A percentile compares a stretch with the other conserved stretches of the same genome.
Evolutionary conservation across 2,113 vertebrate species (phyloP).

Genomic region (Garra rufa): DNA sequence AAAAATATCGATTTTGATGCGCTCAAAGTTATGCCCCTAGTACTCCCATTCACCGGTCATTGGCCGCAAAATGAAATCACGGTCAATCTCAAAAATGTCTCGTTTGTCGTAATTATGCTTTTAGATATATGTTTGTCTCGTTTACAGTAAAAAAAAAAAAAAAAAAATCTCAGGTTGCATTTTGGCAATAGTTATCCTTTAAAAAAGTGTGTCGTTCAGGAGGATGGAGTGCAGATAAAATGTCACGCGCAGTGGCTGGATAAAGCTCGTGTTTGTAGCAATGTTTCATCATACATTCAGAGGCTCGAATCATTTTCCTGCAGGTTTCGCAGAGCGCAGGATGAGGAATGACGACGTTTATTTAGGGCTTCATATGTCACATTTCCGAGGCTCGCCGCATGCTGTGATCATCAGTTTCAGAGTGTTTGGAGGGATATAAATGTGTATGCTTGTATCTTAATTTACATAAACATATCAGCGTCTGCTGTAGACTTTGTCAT

Average conservation of each 20-base stretch:
- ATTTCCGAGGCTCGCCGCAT: constrained; percentile 8
- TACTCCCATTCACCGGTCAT: too few species aligned
- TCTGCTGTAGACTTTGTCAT: not conserved
- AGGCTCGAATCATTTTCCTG: constrained; percentile 32
- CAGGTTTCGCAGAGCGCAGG: constrained; percentile 15
- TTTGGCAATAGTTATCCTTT: too few species aligned
- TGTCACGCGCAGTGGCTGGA: too few species aligned
- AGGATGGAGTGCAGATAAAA: constrained; percentile 25
- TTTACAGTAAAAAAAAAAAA: too few species aligned
- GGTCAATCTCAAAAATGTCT: too few species aligned
- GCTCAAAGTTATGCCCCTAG: too few species aligned
- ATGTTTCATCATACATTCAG: constrained; percentile 42
- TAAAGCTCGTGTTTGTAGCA: not conserved
- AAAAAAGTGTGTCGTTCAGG: not conserved
- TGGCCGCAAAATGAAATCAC: too few species aligned
- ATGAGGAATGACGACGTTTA: constrained; percentile 30
- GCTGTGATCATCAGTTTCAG: constrained; percentile 34
- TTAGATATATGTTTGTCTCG: too few species aligned
- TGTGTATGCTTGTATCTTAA: constrained; percentile 23
- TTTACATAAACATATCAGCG: constrained; percentile 23
- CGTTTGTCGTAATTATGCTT: too few species aligned
- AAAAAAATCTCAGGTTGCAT: too few species aligned
- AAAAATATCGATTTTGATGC: too few species aligned
- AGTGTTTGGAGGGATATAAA: constrained; percentile 17
- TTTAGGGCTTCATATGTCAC: constrained; percentile 33